Evolutionary conservation across 2,888 invertebrate species (phyloP), one percentile per base, ranked within the genome.

Genomic region (Leptopilina drosophilae): DNA sequence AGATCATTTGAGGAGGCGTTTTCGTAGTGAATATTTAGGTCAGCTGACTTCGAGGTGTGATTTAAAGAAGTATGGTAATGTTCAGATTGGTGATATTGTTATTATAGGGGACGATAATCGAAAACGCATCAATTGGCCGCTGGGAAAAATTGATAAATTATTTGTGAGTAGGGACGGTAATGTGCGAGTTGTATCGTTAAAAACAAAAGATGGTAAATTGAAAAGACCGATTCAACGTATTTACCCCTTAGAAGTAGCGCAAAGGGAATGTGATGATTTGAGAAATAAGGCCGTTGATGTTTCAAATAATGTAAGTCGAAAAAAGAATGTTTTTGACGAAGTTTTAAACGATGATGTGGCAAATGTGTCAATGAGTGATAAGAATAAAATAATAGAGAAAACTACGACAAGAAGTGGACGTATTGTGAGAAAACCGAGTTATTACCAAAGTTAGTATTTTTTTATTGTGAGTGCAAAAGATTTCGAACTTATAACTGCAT

Each of bases 151-250:
- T n/a, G n/a, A n/a, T n/a, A n/a, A n/a, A n/a, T n/a, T 78, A 12
- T 69, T 64, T 0, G 7, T 5, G 8, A 56, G 75, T 64, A 46
- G 64, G 53, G 78, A 78, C 53, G 78, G 78, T 14, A 64, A 0
- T 3, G 75, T 46, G 26, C 26, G 78, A 49, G 75, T 75, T 5
- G 64, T 53, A 2, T 33, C 75, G 26, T 64, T 78, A 49, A 78
- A 78, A 78, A 78, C 78, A 33, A 64, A 49, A 12, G 42, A 64
- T 11, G 75, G 78, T 75, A 2, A 26, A 49, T 46, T 78, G 6
- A 53, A 59, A 14, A 20, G 76, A 12, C 76, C 76, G 6, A 66
- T 78, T 11, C 78, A 78, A 26, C 53, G 78, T 40, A 33, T 78
- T 15, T 78, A 64, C 33, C 76, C 78, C 14, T 20, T 76, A 7